Conservation (phyloP, 2,113 vertebrate genomes). For the Lonchura striata region DNA sequence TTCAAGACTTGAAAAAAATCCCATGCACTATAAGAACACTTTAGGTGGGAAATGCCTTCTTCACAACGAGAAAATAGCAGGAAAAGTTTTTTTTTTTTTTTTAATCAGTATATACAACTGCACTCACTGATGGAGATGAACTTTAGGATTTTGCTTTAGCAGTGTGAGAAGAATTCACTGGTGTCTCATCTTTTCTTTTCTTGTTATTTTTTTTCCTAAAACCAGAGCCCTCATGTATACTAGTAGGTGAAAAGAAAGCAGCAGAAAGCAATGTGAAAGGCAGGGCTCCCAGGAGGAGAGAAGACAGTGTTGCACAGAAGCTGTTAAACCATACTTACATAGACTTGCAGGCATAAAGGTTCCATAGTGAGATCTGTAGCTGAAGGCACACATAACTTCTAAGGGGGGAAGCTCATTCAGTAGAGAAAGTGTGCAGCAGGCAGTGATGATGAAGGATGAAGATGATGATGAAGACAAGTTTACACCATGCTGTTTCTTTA, state of each 20-base stretch:
- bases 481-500: not conserved
- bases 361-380: not conserved
- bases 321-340: not conserved
- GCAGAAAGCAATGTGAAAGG: not conserved
- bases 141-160: not conserved
- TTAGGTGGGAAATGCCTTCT: not conserved
- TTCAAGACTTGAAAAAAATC: slow-evolving; percentile 1
- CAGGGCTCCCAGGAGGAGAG: not conserved
- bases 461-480: not conserved
- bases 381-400: not conserved
- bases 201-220: not conserved
- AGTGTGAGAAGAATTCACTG: not conserved
- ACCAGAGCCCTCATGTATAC: not conserved
- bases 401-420: not conserved
- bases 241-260: not conserved
- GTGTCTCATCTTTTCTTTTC: not conserved
- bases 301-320: not conserved
- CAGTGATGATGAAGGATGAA: not conserved
- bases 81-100: not conserved
- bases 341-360: not conserved
- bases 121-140: not conserved
- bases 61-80: not conserved
- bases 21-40: not conserved
- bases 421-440: not conserved
- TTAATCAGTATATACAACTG: not conserved